Evolutionary conservation across 2,797 vertebrate genomes (phyloP).

Genomic region (Iguana delicatissima): DNA sequence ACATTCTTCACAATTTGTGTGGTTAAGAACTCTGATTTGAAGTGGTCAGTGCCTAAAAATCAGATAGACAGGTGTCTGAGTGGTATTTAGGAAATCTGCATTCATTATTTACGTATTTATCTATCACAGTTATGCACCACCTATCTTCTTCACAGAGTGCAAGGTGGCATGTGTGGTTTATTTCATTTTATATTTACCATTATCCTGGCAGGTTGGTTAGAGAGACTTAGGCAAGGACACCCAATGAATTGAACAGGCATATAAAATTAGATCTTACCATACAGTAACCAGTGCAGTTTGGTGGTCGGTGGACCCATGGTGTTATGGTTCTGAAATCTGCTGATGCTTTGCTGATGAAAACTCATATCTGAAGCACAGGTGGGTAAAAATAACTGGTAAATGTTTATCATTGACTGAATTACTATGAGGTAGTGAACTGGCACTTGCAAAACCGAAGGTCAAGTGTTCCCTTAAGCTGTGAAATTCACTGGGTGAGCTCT

Average conservation of each 20-base stretch:
- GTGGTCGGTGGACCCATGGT: background rate
- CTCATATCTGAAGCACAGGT: background rate
- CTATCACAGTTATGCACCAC: background rate
- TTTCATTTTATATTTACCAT: background rate
- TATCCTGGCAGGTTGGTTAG: background rate
- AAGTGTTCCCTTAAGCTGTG: too few relatives aligned
- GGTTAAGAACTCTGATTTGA: background rate
- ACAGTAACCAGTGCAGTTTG: background rate
- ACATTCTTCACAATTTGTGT: background rate
- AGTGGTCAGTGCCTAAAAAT: background rate
- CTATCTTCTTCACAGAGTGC: background rate
- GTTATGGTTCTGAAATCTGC: background rate
- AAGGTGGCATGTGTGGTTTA: background rate
- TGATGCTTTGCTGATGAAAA: too few relatives aligned
- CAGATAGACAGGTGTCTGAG: background rate
- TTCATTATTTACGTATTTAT: background rate
- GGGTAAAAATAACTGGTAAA: background rate
- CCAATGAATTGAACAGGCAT: background rate
- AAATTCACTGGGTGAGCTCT: too few relatives aligned
- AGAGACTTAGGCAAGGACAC: too few relatives aligned
- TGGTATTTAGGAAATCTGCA: background rate
- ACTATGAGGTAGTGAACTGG: too few relatives aligned
- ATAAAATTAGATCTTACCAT: background rate
- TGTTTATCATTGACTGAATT: background rate
- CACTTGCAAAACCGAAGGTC: too few relatives aligned